Base-by-base conservation (phyloP, 2,888 invertebrate genomes). In the Drosophila barbarae region DNA sequence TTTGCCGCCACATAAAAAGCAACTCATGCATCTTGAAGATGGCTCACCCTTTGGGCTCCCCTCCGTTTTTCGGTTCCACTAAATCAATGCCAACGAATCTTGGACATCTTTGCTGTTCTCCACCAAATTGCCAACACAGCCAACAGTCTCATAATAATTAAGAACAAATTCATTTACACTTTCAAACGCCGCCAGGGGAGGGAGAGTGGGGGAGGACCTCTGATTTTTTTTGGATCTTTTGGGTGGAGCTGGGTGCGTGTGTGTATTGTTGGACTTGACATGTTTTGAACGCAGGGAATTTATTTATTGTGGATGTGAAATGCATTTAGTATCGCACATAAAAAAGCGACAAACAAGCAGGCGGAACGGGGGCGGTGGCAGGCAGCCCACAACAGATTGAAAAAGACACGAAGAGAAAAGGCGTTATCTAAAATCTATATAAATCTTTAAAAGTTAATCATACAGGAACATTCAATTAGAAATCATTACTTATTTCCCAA, bases 121-220 rank as follows among this genome's bases (percentile, higher is more conserved):
- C 51, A 66, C 59, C 63, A 65, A 83, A 73, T 77, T 75, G 84
- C 85, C 75, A 82, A 50, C 26, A 26, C 42, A 42, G 42, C 6
- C 42, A 5, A 44, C 52, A 41, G 69, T 73, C 66, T 69, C 74
- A 73, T 74, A 68, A 85, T 83, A 83, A 83, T 85, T 83, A 83
- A 77, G 85, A 85, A 84, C 82, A 83, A 83, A 83, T 85, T 85
- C 82, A 83, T 83, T 85, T 85, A 84, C 82, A 82, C 82, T 84
- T 84, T 80, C 72, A 67, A 73, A 73, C 59, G 80, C 42, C 59
- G 73, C 61, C 44, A 8, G 55, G n/a, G 39, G 46, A 35, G n/a
- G 30, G 13, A 32, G 18, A 28, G n/a, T n/a, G 3, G 44, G 3
- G 44, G 30, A 30, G 21, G 49, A 38, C 47, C 41, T 26, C 28